Percentiles rank a stretch among this genome's conserved stretches.
These are phyloP conservation scores for Loris lydekkerianus DNA, from an alignment of 2,797 vertebrate species.

Conservation along the genomic window DNA sequence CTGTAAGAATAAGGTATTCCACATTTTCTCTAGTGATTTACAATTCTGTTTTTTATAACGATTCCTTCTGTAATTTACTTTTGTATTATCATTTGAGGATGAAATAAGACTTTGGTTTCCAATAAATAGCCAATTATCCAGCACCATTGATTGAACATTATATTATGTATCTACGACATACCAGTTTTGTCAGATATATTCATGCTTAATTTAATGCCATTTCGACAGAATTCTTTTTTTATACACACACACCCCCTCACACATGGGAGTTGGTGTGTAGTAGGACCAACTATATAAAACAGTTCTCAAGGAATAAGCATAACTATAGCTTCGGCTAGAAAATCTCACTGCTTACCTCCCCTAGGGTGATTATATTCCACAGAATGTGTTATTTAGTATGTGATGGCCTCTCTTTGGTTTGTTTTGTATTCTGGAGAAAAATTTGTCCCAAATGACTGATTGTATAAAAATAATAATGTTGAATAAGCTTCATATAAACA, in stretches of 20 bases:
- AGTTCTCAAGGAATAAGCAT: background rate
- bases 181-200: background rate
- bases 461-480: slow-evolving; percentile 18
- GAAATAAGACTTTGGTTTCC: background rate
- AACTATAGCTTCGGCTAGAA: background rate
- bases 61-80: slow-evolving; percentile 38
- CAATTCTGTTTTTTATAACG: background rate
- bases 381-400: background rate
- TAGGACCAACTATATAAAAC: background rate
- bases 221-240: background rate
- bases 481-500: slow-evolving; percentile 20
- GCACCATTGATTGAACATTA: background rate
- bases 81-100: background rate
- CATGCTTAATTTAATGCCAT: background rate
- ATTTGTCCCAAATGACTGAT: slow-evolving; percentile 37
- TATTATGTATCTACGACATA: background rate
- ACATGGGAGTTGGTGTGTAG: background rate
- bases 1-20: background rate
- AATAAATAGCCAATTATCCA: background rate
- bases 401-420: background rate
- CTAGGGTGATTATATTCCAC: background rate
- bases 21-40: slow-evolving; percentile 2
- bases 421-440: slow-evolving; percentile 27
- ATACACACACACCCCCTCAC: background rate
- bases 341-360: background rate